Percentiles rank a stretch among this genome's conserved stretches.
Conservation (phyloP, 2,888 invertebrate species). For the Phengaris alcon region DNA sequence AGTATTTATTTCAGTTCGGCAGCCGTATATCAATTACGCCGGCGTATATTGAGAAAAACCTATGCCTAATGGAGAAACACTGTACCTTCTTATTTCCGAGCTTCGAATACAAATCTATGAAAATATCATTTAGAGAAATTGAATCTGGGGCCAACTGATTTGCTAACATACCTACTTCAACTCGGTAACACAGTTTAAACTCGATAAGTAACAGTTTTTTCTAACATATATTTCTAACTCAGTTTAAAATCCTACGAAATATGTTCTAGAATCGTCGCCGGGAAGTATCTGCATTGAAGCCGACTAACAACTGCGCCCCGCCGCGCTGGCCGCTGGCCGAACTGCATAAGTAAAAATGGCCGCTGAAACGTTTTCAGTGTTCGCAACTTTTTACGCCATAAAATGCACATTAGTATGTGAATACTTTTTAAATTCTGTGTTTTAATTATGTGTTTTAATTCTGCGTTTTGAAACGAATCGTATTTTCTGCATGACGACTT, state of each 20-base stretch:
- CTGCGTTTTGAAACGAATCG: background rate
- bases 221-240: background rate
- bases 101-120: no score
- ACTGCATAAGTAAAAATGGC: constrained; percentile 5
- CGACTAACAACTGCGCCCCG: background rate
- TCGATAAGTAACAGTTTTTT: background rate
- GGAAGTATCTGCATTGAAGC: background rate
- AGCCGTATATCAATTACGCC: background rate
- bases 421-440: background rate
- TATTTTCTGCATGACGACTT: background rate
- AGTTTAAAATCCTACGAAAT: background rate
- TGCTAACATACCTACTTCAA: no score
- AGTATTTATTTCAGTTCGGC: constrained; percentile 4
- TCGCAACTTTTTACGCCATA: background rate
- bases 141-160: no score
- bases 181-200: background rate
- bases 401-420: constrained; percentile 4
- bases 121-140: no score
- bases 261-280: background rate
- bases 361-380: constrained; percentile 5
- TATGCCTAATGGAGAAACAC: background rate
- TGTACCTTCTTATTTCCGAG: background rate
- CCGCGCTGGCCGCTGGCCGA: background rate
- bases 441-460: background rate
- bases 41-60: background rate